These are phyloP conservation scores for Campylomormyrus numenius DNA, from an alignment of 2,113 vertebrate genomes.

Conservation along the genomic window DNA sequence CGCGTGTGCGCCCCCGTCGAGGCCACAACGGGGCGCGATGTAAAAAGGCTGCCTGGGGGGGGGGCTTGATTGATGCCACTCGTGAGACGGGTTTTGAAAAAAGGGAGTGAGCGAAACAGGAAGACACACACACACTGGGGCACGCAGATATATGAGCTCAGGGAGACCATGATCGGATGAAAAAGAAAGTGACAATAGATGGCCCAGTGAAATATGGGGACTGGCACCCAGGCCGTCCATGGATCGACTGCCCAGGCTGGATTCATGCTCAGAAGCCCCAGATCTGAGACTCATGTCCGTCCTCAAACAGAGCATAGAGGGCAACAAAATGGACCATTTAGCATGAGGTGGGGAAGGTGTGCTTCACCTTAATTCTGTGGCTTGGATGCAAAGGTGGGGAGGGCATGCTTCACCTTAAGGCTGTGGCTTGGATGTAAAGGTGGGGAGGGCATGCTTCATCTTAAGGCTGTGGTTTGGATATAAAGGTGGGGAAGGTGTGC, in stretches of 20 bases:
- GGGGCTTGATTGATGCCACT: slow-evolving; percentile 24
- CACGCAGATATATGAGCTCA: neutral
- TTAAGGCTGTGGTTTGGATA: too few species aligned
- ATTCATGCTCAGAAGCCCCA: neutral
- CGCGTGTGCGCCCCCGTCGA: neutral
- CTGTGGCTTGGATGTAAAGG: too few species aligned
- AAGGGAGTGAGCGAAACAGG: neutral
- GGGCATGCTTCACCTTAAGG: too few species aligned
- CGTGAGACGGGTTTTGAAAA: slow-evolving; percentile 12
- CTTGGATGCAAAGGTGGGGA: too few species aligned
- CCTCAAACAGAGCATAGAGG: too few species aligned
- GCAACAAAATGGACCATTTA: too few species aligned
- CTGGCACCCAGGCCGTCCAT: neutral
- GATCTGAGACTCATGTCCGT: neutral
- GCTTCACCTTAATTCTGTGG: too few species aligned
- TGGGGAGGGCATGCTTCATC: too few species aligned
- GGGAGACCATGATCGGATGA: neutral
- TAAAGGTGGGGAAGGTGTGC: too few species aligned
- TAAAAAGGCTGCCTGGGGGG: neutral
- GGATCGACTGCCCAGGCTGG: neutral
- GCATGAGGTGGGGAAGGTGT: too few species aligned
- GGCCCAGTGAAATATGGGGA: neutral
- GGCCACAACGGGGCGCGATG: neutral
- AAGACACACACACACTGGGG: neutral
- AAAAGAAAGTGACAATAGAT: neutral